phyloP scores from a whole-genome alignment of 64 coral and sea anemone species.

The Acropora yongei region DNA sequence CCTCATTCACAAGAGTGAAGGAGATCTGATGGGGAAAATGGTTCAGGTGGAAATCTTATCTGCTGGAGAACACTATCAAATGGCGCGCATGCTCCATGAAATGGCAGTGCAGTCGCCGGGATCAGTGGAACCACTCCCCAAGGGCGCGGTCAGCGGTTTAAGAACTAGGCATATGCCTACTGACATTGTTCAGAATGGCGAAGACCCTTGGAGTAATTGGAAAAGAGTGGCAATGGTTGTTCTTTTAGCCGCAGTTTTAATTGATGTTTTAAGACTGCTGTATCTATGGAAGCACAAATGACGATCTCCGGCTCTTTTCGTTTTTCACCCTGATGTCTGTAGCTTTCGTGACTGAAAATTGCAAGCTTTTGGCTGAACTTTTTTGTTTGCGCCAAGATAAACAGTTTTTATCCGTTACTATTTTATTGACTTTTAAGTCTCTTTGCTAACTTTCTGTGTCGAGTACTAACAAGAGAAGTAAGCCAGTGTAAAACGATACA shows the following conservation, averaged over 20 bases:
- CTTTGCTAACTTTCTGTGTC: no score
- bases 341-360: no score
- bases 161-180: background rate
- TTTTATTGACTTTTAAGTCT: no score
- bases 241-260: conserved; percentile 77
- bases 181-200: background rate
- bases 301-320: background rate
- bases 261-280: conserved; percentile 51
- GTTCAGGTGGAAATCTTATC: conserved; percentile 85
- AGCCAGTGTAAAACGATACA: no score
- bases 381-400: no score
- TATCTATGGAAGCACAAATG: conserved; percentile 36
- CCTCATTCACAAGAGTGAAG: conserved; percentile 93
- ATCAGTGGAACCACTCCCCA: conserved; percentile 83
- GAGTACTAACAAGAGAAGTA: no score
- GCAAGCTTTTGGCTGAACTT: no score
- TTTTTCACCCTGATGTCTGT: no score
- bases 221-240: conserved; percentile 71
- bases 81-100: conserved; percentile 68
- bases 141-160: conserved; percentile 92
- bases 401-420: no score
- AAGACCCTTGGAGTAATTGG: conserved; percentile 44
- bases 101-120: conserved; percentile 76
- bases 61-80: conserved; percentile 90
- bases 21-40: conserved; percentile 97